Evolutionary conservation across 2,113 vertebrate genomes (phyloP).

Genomic region (Coregonus clupeaformis): DNA sequence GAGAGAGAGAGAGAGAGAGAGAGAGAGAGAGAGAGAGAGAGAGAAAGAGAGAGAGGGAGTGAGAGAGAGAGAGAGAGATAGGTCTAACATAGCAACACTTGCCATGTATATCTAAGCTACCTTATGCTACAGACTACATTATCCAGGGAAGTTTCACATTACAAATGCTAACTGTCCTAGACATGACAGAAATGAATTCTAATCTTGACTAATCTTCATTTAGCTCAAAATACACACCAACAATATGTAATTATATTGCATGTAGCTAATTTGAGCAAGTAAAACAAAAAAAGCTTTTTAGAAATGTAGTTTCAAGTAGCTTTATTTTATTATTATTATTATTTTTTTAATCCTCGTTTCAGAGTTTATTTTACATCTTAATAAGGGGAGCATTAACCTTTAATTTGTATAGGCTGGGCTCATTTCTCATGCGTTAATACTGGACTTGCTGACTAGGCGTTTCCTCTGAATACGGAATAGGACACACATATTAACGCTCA

Average conservation of each 20-base stretch:
- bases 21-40: constrained; percentile 25
- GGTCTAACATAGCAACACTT: constrained; percentile 48
- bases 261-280: constrained; percentile 59
- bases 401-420: constrained; percentile 74
- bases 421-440: constrained; percentile 80
- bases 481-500: constrained; percentile 74
- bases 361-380: constrained; percentile 76
- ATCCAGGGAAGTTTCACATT: background rate
- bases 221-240: background rate
- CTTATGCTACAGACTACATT: constrained; percentile 52
- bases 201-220: constrained; percentile 7
- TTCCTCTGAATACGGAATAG: constrained; percentile 74
- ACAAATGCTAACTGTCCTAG: background rate
- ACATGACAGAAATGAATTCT: background rate
- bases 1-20: background rate
- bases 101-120: constrained; percentile 59
- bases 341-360: no score
- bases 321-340: no score
- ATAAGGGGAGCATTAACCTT: constrained; percentile 75
- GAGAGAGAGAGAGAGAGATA: background rate
- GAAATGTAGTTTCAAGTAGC: constrained; percentile 64
- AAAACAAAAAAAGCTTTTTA: constrained; percentile 58
- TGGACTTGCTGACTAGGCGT: constrained; percentile 73
- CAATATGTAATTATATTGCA: constrained; percentile 23
- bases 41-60: constrained; percentile 28